Base-by-base conservation (phyloP, 2,888 invertebrate genomes). In the Pandemis heparana region DNA sequence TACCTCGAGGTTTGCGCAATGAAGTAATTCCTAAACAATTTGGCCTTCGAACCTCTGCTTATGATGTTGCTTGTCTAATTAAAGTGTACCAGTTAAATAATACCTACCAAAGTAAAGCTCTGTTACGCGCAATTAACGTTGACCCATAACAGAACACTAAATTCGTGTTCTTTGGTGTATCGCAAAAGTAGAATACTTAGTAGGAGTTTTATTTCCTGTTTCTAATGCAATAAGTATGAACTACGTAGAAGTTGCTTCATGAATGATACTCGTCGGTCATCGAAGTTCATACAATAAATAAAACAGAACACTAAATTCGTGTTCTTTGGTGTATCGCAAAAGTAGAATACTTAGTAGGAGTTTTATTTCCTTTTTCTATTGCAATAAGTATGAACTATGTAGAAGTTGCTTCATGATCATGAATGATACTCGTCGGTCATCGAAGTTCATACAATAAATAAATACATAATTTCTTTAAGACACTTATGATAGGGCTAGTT, bases 61-160 rank as follows among this genome's bases (percentile, higher is more conserved):
- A 65, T 60, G 77, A 75, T 81, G 77, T 82, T 83, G 82, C 78
- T 75, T 75, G 62, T 70, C 68, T 78, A 81, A 87, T 85, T 84
- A 85, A 80, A 83, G 79, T 74, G 75, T 76, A 75, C 70, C 75
- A 72, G 71, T 77, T 74, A 79, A 80, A 78, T 79, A 80, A 73
- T 68, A 14, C 32, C 23, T 68, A 14, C 32, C 23, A 68, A 56
- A 69, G n/a, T 43, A 38, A 59, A 38, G 16, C 61, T 62, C 51
- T 64, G 18, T 71, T 48, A 5, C 46, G 8, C 41, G 51, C 46
- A 56, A 56, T 56, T 56, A 56, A 23, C 56, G 23, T 4, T 4
- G 4, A 23, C 12, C 16, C 16, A 18, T 7, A 18, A 16, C 51
- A 16, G n/a, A 53, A 8, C 18, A 9, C 9, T 16, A 53, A 53